phyloP scores from a whole-genome alignment of 1,140 invertebrate genomes.

The Stegodyphus dumicola region DNA sequence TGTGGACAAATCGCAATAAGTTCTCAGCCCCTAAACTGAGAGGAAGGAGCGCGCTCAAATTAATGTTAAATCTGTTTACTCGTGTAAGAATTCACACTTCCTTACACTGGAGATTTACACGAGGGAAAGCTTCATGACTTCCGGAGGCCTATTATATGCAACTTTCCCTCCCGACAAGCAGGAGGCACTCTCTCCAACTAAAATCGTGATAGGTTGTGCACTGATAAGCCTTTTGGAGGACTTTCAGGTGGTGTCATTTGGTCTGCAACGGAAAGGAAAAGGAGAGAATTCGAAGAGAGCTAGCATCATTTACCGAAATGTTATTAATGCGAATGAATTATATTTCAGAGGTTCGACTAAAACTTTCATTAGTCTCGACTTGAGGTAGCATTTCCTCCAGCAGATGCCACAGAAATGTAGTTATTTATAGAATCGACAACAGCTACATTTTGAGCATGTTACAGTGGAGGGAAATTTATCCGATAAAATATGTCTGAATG shows the following conservation, averaged over 20 bases:
- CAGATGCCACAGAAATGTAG: no score
- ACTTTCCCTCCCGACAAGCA: neutral
- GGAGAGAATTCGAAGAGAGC: neutral
- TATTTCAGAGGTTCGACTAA: no score
- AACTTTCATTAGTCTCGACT: no score
- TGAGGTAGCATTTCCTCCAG: no score
- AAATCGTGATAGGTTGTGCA: conserved; percentile 3
- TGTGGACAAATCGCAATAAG: no score
- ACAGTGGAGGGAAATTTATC: no score
- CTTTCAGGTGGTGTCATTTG: neutral
- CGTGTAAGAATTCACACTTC: conserved; percentile 23
- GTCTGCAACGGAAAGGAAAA: neutral
- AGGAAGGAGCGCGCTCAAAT: neutral
- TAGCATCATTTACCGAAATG: no score
- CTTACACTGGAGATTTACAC: neutral
- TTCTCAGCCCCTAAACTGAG: no score
- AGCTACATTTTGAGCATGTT: no score
- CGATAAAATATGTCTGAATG: no score
- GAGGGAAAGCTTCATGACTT: neutral
- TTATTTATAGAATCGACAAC: no score
- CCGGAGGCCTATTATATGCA: conserved; percentile 5
- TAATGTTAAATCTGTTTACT: conserved; percentile 16
- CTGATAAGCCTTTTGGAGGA: neutral
- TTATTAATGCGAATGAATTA: no score
- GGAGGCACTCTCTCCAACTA: neutral